Base-by-base conservation (phyloP, 2,113 vertebrate genomes). In the Myxocyprinus asiaticus region DNA sequence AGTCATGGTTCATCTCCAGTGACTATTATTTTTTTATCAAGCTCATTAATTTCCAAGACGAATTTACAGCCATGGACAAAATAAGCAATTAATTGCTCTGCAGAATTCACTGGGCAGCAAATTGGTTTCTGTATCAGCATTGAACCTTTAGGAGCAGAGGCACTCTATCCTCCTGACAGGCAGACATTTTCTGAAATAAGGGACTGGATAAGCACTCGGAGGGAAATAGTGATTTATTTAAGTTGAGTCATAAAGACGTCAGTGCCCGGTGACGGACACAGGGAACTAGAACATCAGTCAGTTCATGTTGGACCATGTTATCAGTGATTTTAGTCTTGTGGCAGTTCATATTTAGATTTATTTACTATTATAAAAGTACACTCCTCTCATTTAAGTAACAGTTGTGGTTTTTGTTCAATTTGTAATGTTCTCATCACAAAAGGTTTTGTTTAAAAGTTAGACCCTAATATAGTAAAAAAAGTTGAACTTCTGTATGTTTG, bases 41-140 rank as follows among this genome's bases (percentile, higher is more conserved):
- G 86, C 88, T 88, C 88, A 89, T 91, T 92, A 85, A 91, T 91
- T 90, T 82, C 86, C 79, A 82, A 88, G 87, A 92, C 88, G 82
- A 91, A 91, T 89, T 90, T 87, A 88, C 89, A 86, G 89, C 83
- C 11, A 42, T 10, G 71, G 83, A 89, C 86, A 90, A 89, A 93
- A 92, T 90, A 90, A 83, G 84, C 88, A 90, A 92, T 92, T 91
- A 92, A 88, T 74, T 83, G 81, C 85, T 79, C 83, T 56, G 86
- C 47, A 78, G 80, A 87, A 88, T 90, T 88, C 81, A 86, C 70
- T 88, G 88, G 87, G 85, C 83, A 86, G 87, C 86, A 91, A 88
- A 92, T 92, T 90, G 88, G 84, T 88, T 92, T 89, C 88, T 87
- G 77, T 86, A 82, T 83, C 83, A 62, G 85, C 33, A 7, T 53